Evolutionary conservation across 2,888 invertebrate genomes (phyloP), one percentile per base, ranked within the genome.

Genomic region (Copidosoma aretas): DNA sequence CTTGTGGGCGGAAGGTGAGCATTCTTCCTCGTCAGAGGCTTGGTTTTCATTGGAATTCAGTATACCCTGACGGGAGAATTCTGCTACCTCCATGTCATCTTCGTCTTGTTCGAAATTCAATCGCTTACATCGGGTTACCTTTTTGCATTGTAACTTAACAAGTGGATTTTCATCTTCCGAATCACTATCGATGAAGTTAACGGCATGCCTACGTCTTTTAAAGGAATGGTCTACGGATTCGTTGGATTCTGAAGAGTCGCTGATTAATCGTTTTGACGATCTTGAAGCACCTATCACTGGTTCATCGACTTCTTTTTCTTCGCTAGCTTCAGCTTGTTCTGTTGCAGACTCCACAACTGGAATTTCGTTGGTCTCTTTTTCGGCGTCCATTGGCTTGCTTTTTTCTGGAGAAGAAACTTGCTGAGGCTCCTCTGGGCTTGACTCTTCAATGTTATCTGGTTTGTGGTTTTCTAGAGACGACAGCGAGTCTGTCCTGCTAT

Each of bases 71-170:
- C 41, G 54, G 8, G 68, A 57, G 22, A 65, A 65, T n/a, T 59
- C 56, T 14, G 68, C 65, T 1, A 63, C 65, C n/a, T 68, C 71
- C 56, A 57, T 49, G 21, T 71, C 65, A 41, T 71, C 56, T 8
- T 70, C 70, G 19, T 60, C 64, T 4, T 10, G 15, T 1, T 64
- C 62, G 10, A 32, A 32, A 56, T n/a, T 19, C 25, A 22, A 56
- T 19, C 52, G 22, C 12, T 59, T 64, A 62, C 19, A 54, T 54
- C 24, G 10, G 24, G 24, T 2, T 19, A 3, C 5, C 24, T 14
- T 24, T 32, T 14, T 56, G 2, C 1, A 10, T 56, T 22, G 17
- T 24, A 1, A n/a, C 22, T 5, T 56, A 8, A 12, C 17, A 15
- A 12, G 12, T 3, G 43, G 3, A 15, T 14, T 17, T 14, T 46